Evolutionary conservation across 2,113 vertebrate genomes (phyloP).

Genomic region (Peromyscus maniculatus): DNA sequence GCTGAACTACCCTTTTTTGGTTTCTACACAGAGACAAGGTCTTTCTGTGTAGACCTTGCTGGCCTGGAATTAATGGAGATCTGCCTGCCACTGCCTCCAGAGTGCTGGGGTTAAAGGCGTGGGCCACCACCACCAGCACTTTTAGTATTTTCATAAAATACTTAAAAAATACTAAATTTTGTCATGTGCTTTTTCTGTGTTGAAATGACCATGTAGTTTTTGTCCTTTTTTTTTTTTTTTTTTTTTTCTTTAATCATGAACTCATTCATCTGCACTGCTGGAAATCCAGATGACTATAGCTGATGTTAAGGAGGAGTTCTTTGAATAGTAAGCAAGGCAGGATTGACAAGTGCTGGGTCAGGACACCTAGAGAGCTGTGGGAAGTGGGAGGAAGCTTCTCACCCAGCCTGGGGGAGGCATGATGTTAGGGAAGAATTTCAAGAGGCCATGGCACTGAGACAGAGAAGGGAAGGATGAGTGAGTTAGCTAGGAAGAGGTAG

Average conservation of each 20-base stretch:
- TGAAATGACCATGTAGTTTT: background rate
- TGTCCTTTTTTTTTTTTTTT: background rate
- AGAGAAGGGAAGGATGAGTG: background rate
- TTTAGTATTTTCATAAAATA: background rate
- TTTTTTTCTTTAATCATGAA: background rate
- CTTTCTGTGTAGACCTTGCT: background rate
- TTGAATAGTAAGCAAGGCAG: background rate
- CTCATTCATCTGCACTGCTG: background rate
- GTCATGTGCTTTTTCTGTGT: background rate
- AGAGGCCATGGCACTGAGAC: background rate
- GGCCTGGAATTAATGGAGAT: too few relatives aligned
- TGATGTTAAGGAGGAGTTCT: background rate
- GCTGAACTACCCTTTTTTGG: background rate
- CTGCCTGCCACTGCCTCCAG: background rate
- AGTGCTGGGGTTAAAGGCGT: background rate
- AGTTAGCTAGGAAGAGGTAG: background rate
- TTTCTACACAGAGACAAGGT: background rate
- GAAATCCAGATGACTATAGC: background rate
- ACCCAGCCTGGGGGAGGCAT: background rate
- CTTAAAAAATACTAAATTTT: slow-evolving; percentile 21
- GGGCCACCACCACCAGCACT: background rate
- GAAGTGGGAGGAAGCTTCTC: background rate
- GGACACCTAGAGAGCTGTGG: background rate
- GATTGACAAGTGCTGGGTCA: background rate
- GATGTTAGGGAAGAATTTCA: background rate